phyloP scores from a whole-genome alignment of 64 coral and sea anemone species.

The Stylophora pistillata region DNA sequence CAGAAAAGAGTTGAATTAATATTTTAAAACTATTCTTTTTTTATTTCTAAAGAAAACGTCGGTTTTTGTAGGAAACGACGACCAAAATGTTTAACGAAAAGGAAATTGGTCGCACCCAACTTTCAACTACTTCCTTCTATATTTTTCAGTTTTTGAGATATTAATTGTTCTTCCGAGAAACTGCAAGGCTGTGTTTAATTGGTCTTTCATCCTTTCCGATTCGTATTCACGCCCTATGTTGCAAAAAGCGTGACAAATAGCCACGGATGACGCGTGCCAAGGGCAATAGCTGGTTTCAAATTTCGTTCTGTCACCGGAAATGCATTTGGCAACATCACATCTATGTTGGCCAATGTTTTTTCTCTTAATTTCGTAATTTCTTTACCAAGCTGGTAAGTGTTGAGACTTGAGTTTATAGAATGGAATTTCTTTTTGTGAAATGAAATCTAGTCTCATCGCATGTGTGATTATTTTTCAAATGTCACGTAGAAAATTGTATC shows the following conservation, averaged over 20 bases:
- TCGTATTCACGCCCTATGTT: not conserved
- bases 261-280: not conserved
- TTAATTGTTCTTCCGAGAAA: slow-evolving; percentile 13
- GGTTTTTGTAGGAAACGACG: not conserved
- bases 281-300: not conserved
- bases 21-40: not conserved
- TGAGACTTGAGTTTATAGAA: no score
- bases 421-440: no score
- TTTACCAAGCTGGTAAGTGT: not conserved
- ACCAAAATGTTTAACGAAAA: not conserved
- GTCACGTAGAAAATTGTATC: slow-evolving; percentile 12
- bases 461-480: not conserved
- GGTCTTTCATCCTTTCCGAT: not conserved
- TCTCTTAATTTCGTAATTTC: not conserved
- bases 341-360: not conserved
- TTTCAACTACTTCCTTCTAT: not conserved
- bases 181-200: not conserved
- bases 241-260: not conserved
- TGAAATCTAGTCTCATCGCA: not conserved
- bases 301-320: slow-evolving; percentile 15
- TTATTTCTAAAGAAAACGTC: not conserved
- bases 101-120: not conserved
- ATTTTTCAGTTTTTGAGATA: not conserved
- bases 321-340: not conserved
- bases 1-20: not conserved